Evolutionary conservation across 92 coral and sea anemone genomes (phyloP), one percentile per base, ranked within the genome.

Genomic region (Palythoa heliodiscus): DNA sequence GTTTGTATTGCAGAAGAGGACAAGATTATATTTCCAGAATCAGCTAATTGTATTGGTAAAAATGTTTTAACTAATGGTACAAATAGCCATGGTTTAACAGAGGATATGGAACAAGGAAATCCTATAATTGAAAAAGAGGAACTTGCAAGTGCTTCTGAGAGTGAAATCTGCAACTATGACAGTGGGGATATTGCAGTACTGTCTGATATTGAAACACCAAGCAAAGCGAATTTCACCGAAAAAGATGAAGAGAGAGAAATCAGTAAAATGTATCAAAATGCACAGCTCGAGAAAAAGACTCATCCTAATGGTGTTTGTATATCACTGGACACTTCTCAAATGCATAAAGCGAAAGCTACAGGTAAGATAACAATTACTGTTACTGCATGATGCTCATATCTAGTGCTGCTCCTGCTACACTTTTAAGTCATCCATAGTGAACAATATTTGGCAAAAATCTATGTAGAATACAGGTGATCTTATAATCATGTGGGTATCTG

Each of bases 131-230:
- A 80, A 1, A 52, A 67, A 22, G 76, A 84, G 7, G 82, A 58
- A 43, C 2, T 23, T 40, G 39, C 48, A 70, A 71, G 69, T 50
- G 66, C 54, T 22, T 68, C 83, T n/a, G 85, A 77, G 11, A 58
- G 76, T 70, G 88, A 72, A n/a, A 73, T 37, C 22, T 78, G 79
- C 52, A 67, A 71, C 73, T 72, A 63, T 19, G 84, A 70, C 39
- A 86, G 78, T 71, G 67, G 25, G 12, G 88, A 78, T 66, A 20
- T 82, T 72, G 89, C 82, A 52, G 57, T 85, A 16, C 20, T 80
- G 61, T 80, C 84, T 37, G 84, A 80, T 52, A 80, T 80, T 4
- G 75, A 80, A 60, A 66, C 84, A 40, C 74, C 84, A n/a, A 19
- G 23, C 63, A 20, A 22, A 52, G 23, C 19, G 25, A 29, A 23